Evolutionary conservation across 2,888 invertebrate genomes (phyloP).

Genomic region (Brenthis daphne): DNA sequence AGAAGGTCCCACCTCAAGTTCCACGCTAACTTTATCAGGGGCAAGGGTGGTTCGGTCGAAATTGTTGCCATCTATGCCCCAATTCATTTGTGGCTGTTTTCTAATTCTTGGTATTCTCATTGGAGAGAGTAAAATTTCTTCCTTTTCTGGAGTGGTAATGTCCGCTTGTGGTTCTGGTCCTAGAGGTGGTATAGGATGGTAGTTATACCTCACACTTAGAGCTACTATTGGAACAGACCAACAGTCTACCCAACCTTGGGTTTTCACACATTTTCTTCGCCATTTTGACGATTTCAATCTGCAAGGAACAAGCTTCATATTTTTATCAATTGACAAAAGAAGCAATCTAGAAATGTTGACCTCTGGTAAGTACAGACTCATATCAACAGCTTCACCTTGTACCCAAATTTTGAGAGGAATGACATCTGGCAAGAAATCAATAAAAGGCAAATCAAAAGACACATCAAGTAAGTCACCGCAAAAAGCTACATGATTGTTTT

Average conservation of each 20-base stretch:
- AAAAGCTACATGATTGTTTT: conserved; percentile 96
- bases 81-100: conserved; percentile 86
- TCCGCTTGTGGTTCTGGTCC: conserved; percentile 95
- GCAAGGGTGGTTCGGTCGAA: conserved; percentile 94
- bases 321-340: conserved; percentile 91
- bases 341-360: conserved; percentile 93
- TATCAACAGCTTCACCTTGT: conserved; percentile 96
- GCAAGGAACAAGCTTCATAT: conserved; percentile 90
- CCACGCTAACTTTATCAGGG: conserved; percentile 94
- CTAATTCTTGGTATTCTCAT: conserved; percentile 93
- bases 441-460: conserved; percentile 96
- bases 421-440: conserved; percentile 95
- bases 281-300: conserved; percentile 85
- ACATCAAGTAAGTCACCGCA: conserved; percentile 96
- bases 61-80: conserved; percentile 86
- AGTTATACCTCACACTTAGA: conserved; percentile 93
- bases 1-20: conserved; percentile 97
- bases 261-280: conserved; percentile 89
- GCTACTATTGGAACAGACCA: conserved; percentile 98
- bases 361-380: conserved; percentile 94
- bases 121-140: conserved; percentile 94
- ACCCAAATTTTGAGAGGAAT: conserved; percentile 96
- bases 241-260: conserved; percentile 95
- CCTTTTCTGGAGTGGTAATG: conserved; percentile 96
- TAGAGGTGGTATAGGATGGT: conserved; percentile 95